Base-by-base conservation (phyloP, 2,888 invertebrate genomes). In the Noctua janthe region DNA sequence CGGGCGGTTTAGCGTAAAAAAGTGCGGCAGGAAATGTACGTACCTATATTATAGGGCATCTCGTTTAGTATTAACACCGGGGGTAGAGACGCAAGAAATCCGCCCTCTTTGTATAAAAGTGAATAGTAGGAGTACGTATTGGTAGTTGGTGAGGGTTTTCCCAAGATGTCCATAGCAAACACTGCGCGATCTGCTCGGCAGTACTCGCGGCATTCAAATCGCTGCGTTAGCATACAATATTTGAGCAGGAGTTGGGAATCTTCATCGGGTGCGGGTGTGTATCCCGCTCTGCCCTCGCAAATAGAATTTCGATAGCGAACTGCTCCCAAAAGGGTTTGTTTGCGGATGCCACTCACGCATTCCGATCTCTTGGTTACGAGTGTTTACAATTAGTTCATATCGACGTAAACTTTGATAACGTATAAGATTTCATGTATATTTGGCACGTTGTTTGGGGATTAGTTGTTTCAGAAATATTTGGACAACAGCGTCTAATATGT, bases 281-380 rank as follows among this genome's bases (percentile, higher is more conserved):
- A 87, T 87, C 86, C 88, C 82, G 86, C 84, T 90, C 83, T 88
- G 88, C 89, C 90, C 91, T 91, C 86, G 90, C 92, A 94, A 95
- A 95, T 94, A 95, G 92, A 94, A 94, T 94, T 93, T 92, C 92
- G 90, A 93, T 93, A 93, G 90, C 88, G 90, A 92, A 94, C 91
- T 87, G 91, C 82, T 90, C 88, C 91, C 91, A 85, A 89, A 92
- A 93, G 93, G 92, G 92, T 93, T 90, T 91, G 91, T 92, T 92
- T 91, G 91, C 89, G 91, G 89, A 91, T 91, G 91, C 91, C 90
- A 88, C 90, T 91, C 90, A 90, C 90, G 91, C 90, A 91, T 93
- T 91, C 89, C 90, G 91, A 92, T 92, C 89, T 89, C 85, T 89
- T 88, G 90, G 89, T 90, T 91, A 91, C 88, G 86, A 88, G 87